Evolutionary conservation across 2,888 invertebrate species (phyloP).

Genomic region (Baccha elongata): DNA sequence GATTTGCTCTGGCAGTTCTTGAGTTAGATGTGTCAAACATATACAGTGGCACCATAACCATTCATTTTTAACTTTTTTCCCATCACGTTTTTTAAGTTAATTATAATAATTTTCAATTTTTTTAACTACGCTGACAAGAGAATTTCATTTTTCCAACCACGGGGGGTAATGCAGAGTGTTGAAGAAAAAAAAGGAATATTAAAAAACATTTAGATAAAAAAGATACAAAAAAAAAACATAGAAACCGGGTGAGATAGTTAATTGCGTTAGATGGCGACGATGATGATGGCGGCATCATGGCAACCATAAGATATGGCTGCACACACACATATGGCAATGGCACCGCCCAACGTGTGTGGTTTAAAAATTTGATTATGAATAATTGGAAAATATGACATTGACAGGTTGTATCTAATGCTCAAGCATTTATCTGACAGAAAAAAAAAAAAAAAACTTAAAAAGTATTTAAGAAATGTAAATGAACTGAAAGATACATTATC

Average conservation of each 20-base stretch:
- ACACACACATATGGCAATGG: slow-evolving; percentile 1
- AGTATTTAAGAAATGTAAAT: slow-evolving; percentile 6
- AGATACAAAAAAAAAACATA: slow-evolving; percentile 18
- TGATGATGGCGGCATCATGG: slow-evolving; percentile 48
- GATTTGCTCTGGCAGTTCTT: slow-evolving; percentile 51
- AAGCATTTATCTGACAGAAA: not conserved
- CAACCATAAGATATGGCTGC: slow-evolving; percentile 37
- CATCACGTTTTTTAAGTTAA: slow-evolving; percentile 42
- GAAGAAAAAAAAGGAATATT: not conserved
- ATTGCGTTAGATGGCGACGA: slow-evolving; percentile 58
- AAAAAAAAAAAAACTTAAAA: slow-evolving; percentile 5
- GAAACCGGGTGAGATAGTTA: slow-evolving; percentile 28
- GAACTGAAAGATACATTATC: slow-evolving; percentile 52
- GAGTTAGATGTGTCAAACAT: slow-evolving; percentile 31
- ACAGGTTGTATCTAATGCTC: slow-evolving; percentile 36
- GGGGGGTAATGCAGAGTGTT: slow-evolving; percentile 8
- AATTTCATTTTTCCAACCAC: not conserved
- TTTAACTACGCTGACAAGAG: slow-evolving; percentile 1
- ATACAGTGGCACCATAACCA: slow-evolving; percentile 35
- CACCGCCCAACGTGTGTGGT: slow-evolving; percentile 63
- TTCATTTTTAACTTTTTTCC: slow-evolving; percentile 12
- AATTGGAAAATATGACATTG: slow-evolving; percentile 68
- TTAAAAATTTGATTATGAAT: slow-evolving; percentile 62
- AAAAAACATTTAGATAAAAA: slow-evolving; percentile 8
- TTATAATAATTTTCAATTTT: slow-evolving; percentile 47